Conservation (phyloP, 2,888 invertebrate species). For the Sycophila texana region DNA sequence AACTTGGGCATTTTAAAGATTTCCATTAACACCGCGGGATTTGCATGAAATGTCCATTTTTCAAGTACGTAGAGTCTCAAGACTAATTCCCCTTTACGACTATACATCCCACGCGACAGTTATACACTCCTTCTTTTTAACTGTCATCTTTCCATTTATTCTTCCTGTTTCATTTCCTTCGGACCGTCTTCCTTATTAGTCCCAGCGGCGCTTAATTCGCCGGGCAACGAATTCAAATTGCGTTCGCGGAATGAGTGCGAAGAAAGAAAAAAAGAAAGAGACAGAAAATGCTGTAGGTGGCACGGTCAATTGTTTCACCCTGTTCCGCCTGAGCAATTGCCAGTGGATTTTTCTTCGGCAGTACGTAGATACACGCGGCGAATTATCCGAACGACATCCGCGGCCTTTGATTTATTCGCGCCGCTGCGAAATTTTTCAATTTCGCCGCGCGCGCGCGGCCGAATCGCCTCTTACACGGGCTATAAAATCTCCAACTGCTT, state of each 20-base stretch:
- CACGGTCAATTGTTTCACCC: conserved; percentile 25
- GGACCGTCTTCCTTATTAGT: not conserved
- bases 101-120: too few relatives aligned
- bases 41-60: too few relatives aligned
- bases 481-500: not conserved
- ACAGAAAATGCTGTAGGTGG: conserved; percentile 31
- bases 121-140: not conserved
- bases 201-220: conserved; percentile 40
- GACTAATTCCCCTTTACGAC: too few relatives aligned
- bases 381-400: conserved; percentile 9
- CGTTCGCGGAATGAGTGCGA: conserved; percentile 23
- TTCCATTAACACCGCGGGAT: too few relatives aligned
- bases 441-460: not conserved
- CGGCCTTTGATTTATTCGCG: conserved; percentile 29
- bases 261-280: conserved; percentile 8
- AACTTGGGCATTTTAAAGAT: too few relatives aligned
- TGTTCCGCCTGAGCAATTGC: conserved; percentile 26
- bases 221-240: conserved; percentile 54
- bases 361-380: conserved; percentile 4
- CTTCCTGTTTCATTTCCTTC: conserved; percentile 18
- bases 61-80: too few relatives aligned
- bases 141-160: conserved; percentile 13
- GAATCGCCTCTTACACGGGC: not conserved
- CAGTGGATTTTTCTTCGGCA: conserved; percentile 3
- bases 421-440: not conserved